Evolutionary conservation across 2,888 invertebrate genomes (phyloP), one percentile per base, ranked within the genome.

Genomic region (Zeuzera pyrina): DNA sequence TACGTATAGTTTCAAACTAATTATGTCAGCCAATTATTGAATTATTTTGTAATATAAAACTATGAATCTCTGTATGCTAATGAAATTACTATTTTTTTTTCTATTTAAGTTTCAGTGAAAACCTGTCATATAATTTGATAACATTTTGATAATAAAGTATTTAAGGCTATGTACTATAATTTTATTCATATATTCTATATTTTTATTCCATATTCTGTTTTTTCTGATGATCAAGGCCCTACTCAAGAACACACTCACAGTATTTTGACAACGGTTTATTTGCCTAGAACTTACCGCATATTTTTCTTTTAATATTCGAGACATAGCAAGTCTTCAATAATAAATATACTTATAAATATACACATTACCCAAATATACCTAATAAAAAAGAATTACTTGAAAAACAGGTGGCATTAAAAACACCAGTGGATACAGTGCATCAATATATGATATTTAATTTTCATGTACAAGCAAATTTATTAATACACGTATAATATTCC

Each of bases 371-470:
- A 79, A 73, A 78, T 73, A 73, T 69, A 73, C 63, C 70, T 77
- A 78, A 57, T 62, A 68, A 68, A 73, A 67, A 69, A 69, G 66
- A 58, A 59, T 57, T 50, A 46, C 41, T 51, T 51, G 49, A 56
- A 68, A 64, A 70, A 67, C 60, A 71, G 79, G 77, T 73, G 76
- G 77, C 66, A 71, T 66, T 77, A 78, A 83, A 81, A 81, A 78
- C 76, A 76, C 77, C 78, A 76, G 69, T 60, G 61, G 63, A 57
- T 78, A 86, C 86, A 87, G 88, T 89, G 89, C 88, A 88, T 89
- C 88, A 88, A 88, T 88, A 88, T 88, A 88, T 86, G 85, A 87
- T 88, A 88, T 88, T 87, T 87, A 88, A 88, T 88, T 86, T 88
- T 88, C 88, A 88, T 88, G 87, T 89, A 88, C 88, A 89, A 89